Evolutionary conservation across 53 echinoderm and acorn worm genomes (phyloP).

Genomic region (Apostichopus leukothele): DNA sequence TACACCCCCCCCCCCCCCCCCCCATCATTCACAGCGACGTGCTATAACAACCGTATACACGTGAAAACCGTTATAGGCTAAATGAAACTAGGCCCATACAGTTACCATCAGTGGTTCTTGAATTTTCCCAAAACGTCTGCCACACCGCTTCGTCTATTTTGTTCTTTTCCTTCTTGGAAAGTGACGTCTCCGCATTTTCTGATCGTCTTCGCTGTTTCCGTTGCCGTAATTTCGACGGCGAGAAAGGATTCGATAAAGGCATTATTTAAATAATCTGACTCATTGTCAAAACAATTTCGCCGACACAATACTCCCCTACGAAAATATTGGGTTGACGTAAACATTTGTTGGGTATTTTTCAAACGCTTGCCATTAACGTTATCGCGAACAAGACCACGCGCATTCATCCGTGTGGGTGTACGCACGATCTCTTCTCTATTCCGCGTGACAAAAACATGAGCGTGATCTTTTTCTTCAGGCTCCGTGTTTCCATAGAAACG

Average conservation of each 20-base stretch:
- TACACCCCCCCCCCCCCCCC: too few species aligned
- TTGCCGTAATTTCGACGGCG: constrained; percentile 48
- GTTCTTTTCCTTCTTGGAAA: background rate
- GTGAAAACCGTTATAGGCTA: too few species aligned
- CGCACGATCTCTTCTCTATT: background rate
- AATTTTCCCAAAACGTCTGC: constrained; percentile 38
- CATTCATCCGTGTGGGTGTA: background rate
- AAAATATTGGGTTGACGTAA: background rate
- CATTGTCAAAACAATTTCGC: background rate
- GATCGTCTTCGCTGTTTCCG: constrained; percentile 31
- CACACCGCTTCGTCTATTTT: constrained; percentile 17
- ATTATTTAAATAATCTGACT: background rate
- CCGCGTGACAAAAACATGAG: background rate
- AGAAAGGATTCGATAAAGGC: constrained; percentile 54
- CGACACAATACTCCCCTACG: background rate
- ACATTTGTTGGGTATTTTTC: background rate
- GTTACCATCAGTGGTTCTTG: background rate
- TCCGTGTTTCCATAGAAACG: background rate
- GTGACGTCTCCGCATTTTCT: background rate
- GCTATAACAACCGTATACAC: too few species aligned
- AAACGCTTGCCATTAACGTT: background rate
- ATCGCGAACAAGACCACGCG: background rate
- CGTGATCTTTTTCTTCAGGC: background rate
- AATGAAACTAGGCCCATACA: too few species aligned
- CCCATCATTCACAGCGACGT: too few species aligned